Evolutionary conservation across 2,113 vertebrate genomes (phyloP).

Genomic region (Perccottus glenii): DNA sequence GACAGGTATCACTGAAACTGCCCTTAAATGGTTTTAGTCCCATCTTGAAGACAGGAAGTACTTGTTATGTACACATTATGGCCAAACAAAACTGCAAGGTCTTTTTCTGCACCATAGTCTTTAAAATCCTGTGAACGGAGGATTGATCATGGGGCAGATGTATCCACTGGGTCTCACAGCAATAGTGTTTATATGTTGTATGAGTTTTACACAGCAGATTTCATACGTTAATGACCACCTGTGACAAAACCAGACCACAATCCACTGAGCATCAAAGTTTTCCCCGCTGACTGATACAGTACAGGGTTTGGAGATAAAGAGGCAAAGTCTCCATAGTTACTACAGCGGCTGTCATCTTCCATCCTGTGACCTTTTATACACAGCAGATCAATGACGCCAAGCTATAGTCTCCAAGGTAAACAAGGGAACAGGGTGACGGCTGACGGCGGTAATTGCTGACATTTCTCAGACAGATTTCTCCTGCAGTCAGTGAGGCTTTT

Average conservation of each 20-base stretch:
- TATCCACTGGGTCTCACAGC: conserved; percentile 1
- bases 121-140: too few relatives aligned
- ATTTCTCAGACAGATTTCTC: conserved; percentile 68
- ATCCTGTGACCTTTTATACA: conserved; percentile 67
- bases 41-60: too few relatives aligned
- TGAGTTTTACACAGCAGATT: neutral
- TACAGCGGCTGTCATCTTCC: conserved; percentile 57
- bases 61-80: too few relatives aligned
- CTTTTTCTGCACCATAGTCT: too few relatives aligned
- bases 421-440: conserved; percentile 49
- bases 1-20: too few relatives aligned
- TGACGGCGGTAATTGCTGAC: conserved; percentile 70
- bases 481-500: conserved; percentile 29
- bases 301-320: conserved; percentile 9
- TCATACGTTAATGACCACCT: neutral
- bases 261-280: conserved; percentile 29
- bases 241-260: neutral
- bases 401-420: conserved; percentile 59
- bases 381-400: conserved; percentile 63
- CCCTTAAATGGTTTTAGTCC: too few relatives aligned
- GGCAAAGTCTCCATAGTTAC: conserved; percentile 58
- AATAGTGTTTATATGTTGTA: neutral
- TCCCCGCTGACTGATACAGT: conserved; percentile 15
- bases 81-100: too few relatives aligned
- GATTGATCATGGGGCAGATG: neutral